These are phyloP conservation scores for Eupeodes latifasciatus DNA, from an alignment of 2,888 invertebrate species.

Conservation along the genomic window DNA sequence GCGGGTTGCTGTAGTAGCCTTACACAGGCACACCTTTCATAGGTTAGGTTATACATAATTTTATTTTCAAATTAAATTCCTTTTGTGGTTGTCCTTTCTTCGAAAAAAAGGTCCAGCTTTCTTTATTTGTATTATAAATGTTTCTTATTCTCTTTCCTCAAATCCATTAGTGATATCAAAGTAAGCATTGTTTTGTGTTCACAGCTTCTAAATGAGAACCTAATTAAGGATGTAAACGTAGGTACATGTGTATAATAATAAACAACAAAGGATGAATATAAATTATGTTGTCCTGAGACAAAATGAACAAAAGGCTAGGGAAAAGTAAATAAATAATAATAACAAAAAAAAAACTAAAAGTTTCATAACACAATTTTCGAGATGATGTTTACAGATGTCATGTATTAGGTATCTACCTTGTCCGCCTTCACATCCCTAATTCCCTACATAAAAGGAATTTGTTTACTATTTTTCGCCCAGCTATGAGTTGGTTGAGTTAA, in stretches of 20 bases:
- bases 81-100: neutral
- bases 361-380: slow-evolving; percentile 30
- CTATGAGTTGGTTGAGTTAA: slow-evolving; percentile 6
- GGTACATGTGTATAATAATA: slow-evolving; percentile 35
- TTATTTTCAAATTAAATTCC: slow-evolving; percentile 2
- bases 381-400: slow-evolving; percentile 48
- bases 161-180: slow-evolving; percentile 35
- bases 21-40: too few relatives aligned
- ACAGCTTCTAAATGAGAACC: slow-evolving; percentile 67
- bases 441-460: slow-evolving; percentile 51
- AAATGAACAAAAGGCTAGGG: neutral
- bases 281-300: slow-evolving; percentile 56
- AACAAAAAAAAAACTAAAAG: slow-evolving; percentile 8
- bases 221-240: slow-evolving; percentile 70
- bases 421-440: slow-evolving; percentile 30
- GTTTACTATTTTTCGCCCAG: slow-evolving; percentile 12
- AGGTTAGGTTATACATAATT: neutral
- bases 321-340: neutral
- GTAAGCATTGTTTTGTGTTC: slow-evolving; percentile 60
- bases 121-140: neutral
- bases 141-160: neutral
- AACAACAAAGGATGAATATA: slow-evolving; percentile 68
- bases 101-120: neutral
- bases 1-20: too few relatives aligned
- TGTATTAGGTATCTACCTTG: neutral